Base-by-base conservation (phyloP, 2,888 invertebrate species). In the Heliconius hortense region DNA sequence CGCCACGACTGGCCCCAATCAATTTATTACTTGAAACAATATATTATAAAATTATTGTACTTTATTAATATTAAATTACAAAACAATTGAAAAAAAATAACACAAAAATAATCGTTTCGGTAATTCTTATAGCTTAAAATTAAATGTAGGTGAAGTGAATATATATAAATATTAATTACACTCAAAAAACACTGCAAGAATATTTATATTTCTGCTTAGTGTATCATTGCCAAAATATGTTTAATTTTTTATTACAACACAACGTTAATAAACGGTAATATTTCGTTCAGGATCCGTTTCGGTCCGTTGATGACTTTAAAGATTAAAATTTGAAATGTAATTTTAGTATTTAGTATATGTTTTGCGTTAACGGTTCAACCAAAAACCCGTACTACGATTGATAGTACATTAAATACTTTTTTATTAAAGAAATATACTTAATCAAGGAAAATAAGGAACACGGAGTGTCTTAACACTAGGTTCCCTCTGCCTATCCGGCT, bases 181-280 rank as follows among this genome's bases (percentile, higher is more conserved):
- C 4, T 18, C 15, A 15, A 43, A 21, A 10, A 67, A 26, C 8
- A 67, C 3, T 4, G n/a, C 31, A 26, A 39, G 18, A 71, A 26
- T 39, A 39, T 39, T n/a, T 26, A 39, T 21, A 7, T 21, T 26
- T 4, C 35, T 24, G 35, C n/a, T n/a, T 59, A 59, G 31, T 69
- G 5, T n/a, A 31, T 35, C 53, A 56, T 69, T 28, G 56, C n/a
- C 2, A 35, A 60, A 71, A 71, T 71, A 11, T 18, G 13, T 71
- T 35, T 35, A 8, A 35, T 35, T 26, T 71, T 60, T 26, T 62
- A 56, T 69, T 35, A 69, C 68, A 24, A 69, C 7, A 56, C 24
- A n/a, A 53, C 2, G 64, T 72, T 76, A 78, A 78, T 78, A 72
- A 72, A 76, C 76, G 72, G 76, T 76, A 73, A 43, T 78, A 76